These are phyloP conservation scores for Cephus cinctus DNA, from an alignment of 1,140 invertebrate species.

Conservation along the genomic window DNA sequence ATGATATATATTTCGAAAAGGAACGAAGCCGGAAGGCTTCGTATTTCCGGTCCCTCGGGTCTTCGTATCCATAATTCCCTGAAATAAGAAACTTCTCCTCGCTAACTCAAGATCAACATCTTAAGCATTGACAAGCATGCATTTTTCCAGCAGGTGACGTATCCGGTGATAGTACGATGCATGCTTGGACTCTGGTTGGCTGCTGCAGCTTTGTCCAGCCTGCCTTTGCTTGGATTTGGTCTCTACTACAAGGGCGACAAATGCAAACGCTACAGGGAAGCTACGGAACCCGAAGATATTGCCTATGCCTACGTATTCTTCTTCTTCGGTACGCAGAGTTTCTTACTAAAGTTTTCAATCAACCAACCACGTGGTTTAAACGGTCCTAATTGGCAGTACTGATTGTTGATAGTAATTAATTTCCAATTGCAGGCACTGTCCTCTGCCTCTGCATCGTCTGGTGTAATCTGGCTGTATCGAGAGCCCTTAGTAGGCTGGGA, in stretches of 20 bases:
- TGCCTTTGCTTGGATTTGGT: slow-evolving; percentile 77
- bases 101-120: not conserved
- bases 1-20: too few species aligned
- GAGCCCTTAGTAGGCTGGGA: slow-evolving; percentile 68
- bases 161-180: slow-evolving; percentile 69
- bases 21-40: too few species aligned
- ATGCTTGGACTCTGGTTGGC: slow-evolving; percentile 70
- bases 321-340: slow-evolving; percentile 74
- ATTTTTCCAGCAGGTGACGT: slow-evolving; percentile 74
- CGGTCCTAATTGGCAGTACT: too few species aligned
- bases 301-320: slow-evolving; percentile 79
- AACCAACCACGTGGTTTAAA: too few species aligned
- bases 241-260: slow-evolving; percentile 66
- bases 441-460: slow-evolving; percentile 75
- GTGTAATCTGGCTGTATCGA: slow-evolving; percentile 79
- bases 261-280: slow-evolving; percentile 74
- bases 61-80: too few species aligned
- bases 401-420: slow-evolving; percentile 9
- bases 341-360: too few species aligned
- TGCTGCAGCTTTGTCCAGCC: slow-evolving; percentile 68
- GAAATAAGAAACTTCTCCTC: too few species aligned
- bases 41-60: too few species aligned
- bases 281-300: slow-evolving; percentile 62
- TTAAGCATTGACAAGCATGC: slow-evolving; percentile 21
- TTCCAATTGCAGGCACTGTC: slow-evolving; percentile 61